Base-by-base conservation (phyloP, 2,113 vertebrate species). In the Paralichthys olivaceus region DNA sequence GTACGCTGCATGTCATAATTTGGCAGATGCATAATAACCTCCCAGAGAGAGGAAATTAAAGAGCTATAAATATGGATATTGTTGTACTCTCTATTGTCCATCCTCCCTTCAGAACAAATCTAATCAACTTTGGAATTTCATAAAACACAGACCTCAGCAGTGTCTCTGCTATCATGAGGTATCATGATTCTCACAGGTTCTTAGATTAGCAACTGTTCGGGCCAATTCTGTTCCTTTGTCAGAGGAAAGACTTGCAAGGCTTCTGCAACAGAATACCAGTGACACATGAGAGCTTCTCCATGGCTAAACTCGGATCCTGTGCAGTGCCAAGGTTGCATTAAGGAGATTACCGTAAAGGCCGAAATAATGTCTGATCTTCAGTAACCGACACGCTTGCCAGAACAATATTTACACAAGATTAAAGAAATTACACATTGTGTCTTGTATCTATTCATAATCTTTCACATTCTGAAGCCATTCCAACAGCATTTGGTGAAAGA, bases 221-320 rank as follows among this genome's bases (percentile, higher is more conserved):
- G 73, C 74, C 79, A 80, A 57, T 82, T 85, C 71, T 86, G 71
- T 80, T 86, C 67, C 72, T 93, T 90, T 92, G 92, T 92, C 88
- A 91, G 78, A 85, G 80, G 75, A 91, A 89, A 92, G 87, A 80
- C 86, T 90, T 90, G 72, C 75, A 80, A 90, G 81, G 80, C 82
- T 85, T 89, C 89, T 87, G 80, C 75, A 83, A 72, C 70, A 77
- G 75, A 80, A 90, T 90, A 73, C 76, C 91, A 89, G 83, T 75
- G 91, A 91, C 90, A 93, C 59, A 67, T 91, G 91, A 93, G 89
- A 89, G 75, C 89, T 91, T 84, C 93, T 92, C 90, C 90, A 87
- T 37, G 9, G 86, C 91, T 91, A 91, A 92, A 88, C 81, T 86
- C 56, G 79, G 90, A 85, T 84, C 83, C 70, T 81, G 68, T 34